These are phyloP conservation scores for Sturnus vulgaris DNA, from an alignment of 2,113 vertebrate species.

Conservation along the genomic window DNA sequence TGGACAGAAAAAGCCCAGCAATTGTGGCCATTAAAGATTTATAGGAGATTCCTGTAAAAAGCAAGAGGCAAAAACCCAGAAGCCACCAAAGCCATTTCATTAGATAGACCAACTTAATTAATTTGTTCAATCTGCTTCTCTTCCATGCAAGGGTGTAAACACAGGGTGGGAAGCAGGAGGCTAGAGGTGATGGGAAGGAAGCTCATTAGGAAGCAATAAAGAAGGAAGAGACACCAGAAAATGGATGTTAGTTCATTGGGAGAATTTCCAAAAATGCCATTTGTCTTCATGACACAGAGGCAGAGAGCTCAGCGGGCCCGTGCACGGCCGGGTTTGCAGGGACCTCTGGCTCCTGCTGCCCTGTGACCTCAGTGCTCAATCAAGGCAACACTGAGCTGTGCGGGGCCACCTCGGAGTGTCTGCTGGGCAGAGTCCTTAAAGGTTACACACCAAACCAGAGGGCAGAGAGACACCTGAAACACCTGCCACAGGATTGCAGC, in stretches of 20 bases:
- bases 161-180: slow-evolving; percentile 6
- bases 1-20: neutral
- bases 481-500: neutral
- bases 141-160: neutral
- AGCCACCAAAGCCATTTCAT: neutral
- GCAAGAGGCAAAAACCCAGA: neutral
- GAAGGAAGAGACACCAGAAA: slow-evolving; percentile 33
- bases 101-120: slow-evolving; percentile 13
- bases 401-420: neutral
- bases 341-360: slow-evolving; percentile 61
- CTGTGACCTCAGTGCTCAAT: slow-evolving; percentile 65
- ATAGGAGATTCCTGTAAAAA: neutral
- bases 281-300: slow-evolving; percentile 72
- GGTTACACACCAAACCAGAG: neutral
- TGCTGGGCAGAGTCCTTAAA: neutral
- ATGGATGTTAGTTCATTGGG: slow-evolving; percentile 35
- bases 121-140: neutral
- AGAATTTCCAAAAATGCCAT: slow-evolving; percentile 60
- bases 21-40: neutral
- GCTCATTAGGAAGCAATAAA: slow-evolving; percentile 69
- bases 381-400: neutral
- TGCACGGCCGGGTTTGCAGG: slow-evolving; percentile 30
- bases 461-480: neutral
- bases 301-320: slow-evolving; percentile 21
- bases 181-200: slow-evolving; percentile 33